Base-by-base conservation (phyloP, 2,888 invertebrate genomes). In the Dermolepida albohirtum region DNA sequence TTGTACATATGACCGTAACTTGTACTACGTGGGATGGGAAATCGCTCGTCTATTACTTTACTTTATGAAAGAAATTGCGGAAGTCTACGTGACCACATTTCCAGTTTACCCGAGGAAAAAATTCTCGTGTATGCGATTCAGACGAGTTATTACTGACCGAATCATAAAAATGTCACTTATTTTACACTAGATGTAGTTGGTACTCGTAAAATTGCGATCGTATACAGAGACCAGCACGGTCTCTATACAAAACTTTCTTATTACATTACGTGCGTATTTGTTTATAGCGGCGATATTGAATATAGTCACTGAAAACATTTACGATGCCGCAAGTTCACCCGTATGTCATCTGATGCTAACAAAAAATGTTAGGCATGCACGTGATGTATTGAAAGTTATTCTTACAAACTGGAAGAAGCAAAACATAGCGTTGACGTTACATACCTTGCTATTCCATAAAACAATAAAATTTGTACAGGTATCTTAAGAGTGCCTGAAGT, bases 141-240 rank as follows among this genome's bases (percentile, higher is more conserved):
- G 34, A 27, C 6, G 17, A 62, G 49, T 62, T 62, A 62, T 62
- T 62, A 49, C 62, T 62, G 62, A 34, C 49, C 16, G 16, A n/a
- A 43, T 34, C 62, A 34, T 62, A 62, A 62, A 62, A 62, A 62
- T 62, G 62, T 62, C 62, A 62, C 49, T 62, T 50, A 50, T 49
- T 62, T 62, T 62, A 62, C 29, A 39, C 39, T 34, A 39, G 16
- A 62, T 27, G 14, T 59, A 59, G 54, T 54, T 40, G 2, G 40
- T 54, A 54, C 54, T 39, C 54, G 17, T 54, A 40, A 54, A 54
- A 54, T 54, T 40, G 40, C 11, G 40, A 17, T 4, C 11, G 22
- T 50, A 22, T 50, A 22, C 11, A 7, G 50, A 17, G 16, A 10
- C 17, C 17, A 40, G 11, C 41, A 40, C 17, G 39, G 8, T 40